Evolutionary conservation across 2,888 invertebrate species (phyloP).

Genomic region (Drosophila pegasa): DNA sequence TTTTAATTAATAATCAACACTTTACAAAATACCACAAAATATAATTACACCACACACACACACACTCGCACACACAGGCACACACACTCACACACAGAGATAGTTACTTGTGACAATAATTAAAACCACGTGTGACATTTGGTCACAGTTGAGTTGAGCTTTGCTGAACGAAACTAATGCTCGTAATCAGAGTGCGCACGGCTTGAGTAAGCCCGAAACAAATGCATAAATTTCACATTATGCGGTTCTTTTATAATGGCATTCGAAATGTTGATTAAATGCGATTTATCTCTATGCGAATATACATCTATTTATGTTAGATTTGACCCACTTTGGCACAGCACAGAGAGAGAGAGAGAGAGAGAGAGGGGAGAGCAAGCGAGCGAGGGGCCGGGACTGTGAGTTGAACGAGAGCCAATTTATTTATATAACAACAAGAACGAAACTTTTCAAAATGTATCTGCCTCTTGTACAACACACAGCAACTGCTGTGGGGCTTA

Average conservation of each 20-base stretch:
- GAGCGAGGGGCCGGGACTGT: neutral
- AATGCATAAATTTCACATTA: slow-evolving; percentile 36
- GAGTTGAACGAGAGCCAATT: slow-evolving; percentile 5
- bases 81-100: slow-evolving; percentile 8
- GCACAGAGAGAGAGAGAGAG: neutral
- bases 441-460: slow-evolving; percentile 1
- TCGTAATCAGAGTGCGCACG: slow-evolving; percentile 14
- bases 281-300: slow-evolving; percentile 28
- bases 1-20: slow-evolving; percentile 81
- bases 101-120: slow-evolving; percentile 61
- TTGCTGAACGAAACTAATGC: slow-evolving; percentile 10
- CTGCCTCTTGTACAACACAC: neutral
- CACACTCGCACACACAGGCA: slow-evolving; percentile 13
- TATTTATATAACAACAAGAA: neutral
- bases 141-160: slow-evolving; percentile 65
- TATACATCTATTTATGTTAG: slow-evolving; percentile 17
- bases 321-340: slow-evolving; percentile 14
- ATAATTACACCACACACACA: slow-evolving; percentile 60
- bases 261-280: slow-evolving; percentile 34
- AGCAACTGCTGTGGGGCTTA: neutral
- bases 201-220: slow-evolving; percentile 40
- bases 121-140: slow-evolving; percentile 75
- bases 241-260: slow-evolving; percentile 36
- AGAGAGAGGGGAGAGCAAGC: neutral
- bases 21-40: slow-evolving; percentile 75